phyloP scores from a whole-genome alignment of 2,113 vertebrate species.

The Alosa alosa region DNA sequence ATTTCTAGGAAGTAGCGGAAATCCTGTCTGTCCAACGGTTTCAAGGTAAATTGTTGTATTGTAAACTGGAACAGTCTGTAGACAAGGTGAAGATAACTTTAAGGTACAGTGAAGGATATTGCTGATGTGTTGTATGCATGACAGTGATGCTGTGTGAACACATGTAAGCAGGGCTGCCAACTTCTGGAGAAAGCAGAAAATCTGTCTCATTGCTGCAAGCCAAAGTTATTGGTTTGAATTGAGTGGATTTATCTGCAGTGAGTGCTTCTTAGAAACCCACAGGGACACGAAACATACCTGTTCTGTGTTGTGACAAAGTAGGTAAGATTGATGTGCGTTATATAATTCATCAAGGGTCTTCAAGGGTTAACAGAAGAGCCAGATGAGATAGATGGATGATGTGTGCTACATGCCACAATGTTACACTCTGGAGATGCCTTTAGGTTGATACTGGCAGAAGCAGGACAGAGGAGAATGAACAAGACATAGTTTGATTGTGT shows the following conservation, averaged over 20 bases:
- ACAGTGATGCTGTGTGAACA: not conserved
- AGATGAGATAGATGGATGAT: not conserved
- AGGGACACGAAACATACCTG: not conserved
- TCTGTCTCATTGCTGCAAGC: not conserved
- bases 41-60: not conserved
- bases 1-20: not conserved
- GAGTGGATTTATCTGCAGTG: not conserved
- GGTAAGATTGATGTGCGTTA: not conserved
- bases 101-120: not conserved
- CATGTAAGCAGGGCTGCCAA: slow-evolving; percentile 3
- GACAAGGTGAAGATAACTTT: not conserved
- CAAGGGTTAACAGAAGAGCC: not conserved
- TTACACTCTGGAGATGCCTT: not conserved
- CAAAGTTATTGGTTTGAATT: not conserved
- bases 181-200: not conserved
- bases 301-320: not conserved
- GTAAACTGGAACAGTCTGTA: not conserved
- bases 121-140: not conserved
- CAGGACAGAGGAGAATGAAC: not conserved
- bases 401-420: not conserved
- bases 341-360: not conserved
- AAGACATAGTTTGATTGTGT: not conserved
- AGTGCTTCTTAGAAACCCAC: not conserved
- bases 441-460: not conserved
- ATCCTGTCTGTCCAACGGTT: not conserved